phyloP scores from a whole-genome alignment of 2,113 vertebrate species.

The Catharus fuscescens region DNA sequence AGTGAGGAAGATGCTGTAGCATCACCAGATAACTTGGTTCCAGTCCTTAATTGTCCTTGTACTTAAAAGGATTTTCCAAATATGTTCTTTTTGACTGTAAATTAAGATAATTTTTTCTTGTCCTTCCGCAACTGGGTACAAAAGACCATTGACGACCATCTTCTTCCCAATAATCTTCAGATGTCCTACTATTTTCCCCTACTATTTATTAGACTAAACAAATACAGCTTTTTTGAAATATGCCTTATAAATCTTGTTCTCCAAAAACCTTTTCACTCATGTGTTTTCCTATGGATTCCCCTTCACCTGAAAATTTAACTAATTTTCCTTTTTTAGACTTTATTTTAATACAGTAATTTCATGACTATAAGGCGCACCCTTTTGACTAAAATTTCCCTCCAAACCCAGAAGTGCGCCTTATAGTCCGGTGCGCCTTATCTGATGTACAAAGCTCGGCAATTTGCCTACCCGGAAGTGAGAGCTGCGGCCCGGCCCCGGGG shows the following conservation, averaged over 20 bases:
- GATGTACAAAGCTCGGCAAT: too few relatives aligned
- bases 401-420: too few relatives aligned
- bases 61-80: not conserved
- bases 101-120: not conserved
- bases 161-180: not conserved
- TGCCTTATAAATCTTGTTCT: not conserved
- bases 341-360: not conserved
- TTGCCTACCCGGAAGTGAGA: too few relatives aligned
- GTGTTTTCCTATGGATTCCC: not conserved
- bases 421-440: too few relatives aligned
- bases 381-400: too few relatives aligned
- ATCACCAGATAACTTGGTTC: not conserved
- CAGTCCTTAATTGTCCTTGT: not conserved
- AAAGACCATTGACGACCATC: not conserved
- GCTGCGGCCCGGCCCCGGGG: too few relatives aligned
- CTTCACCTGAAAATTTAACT: not conserved
- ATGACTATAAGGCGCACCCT: too few relatives aligned
- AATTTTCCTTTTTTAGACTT: not conserved
- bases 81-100: not conserved
- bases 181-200: not conserved
- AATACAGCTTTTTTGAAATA: not conserved
- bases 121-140: not conserved
- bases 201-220: not conserved
- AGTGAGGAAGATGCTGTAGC: not conserved
- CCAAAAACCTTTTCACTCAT: not conserved